A percentile compares a stretch with the other conserved stretches of the same genome.
Evolutionary conservation across 92 coral and sea anemone species (phyloP).

Genomic region (Hydrozoanthus gracilis): DNA sequence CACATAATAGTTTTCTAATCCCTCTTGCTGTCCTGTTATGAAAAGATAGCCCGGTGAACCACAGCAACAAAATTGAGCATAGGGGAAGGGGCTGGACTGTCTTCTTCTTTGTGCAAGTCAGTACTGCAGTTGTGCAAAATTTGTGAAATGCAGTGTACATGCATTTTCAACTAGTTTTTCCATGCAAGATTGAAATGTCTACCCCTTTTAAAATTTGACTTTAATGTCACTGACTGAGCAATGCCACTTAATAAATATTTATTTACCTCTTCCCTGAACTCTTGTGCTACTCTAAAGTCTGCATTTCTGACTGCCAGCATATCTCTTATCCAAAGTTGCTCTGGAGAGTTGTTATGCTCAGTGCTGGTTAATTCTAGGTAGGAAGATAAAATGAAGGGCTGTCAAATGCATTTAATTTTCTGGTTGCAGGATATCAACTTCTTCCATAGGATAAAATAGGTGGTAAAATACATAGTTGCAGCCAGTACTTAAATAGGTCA

Average conservation of each 20-base stretch:
- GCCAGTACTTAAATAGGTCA: slow-evolving; percentile 39
- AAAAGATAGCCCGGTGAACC: background rate
- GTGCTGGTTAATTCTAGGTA: slow-evolving; percentile 43
- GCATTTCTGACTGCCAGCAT: background rate
- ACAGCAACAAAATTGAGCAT: slow-evolving; percentile 9
- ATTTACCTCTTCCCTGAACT: slow-evolving; percentile 1
- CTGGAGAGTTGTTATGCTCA: background rate
- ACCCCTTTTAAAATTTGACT: background rate
- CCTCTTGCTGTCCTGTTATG: slow-evolving; percentile 9
- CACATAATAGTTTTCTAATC: background rate
- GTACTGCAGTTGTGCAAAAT: slow-evolving; percentile 9
- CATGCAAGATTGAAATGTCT: background rate
- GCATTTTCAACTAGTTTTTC: background rate
- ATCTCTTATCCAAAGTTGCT: background rate
- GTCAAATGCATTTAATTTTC: slow-evolving; percentile 29
- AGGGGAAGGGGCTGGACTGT: slow-evolving; percentile 9
- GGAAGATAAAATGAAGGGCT: slow-evolving; percentile 44
- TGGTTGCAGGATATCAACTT: slow-evolving; percentile 31
- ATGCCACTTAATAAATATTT: no score
- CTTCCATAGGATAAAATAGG: slow-evolving; percentile 36
- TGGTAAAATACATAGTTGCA: slow-evolving; percentile 31
- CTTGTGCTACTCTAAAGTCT: background rate
- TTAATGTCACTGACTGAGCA: background rate
- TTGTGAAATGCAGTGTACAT: background rate
- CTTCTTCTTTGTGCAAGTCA: slow-evolving; percentile 1